Evolutionary conservation across 2,888 invertebrate genomes (phyloP).

Genomic region (Graphium colonna): DNA sequence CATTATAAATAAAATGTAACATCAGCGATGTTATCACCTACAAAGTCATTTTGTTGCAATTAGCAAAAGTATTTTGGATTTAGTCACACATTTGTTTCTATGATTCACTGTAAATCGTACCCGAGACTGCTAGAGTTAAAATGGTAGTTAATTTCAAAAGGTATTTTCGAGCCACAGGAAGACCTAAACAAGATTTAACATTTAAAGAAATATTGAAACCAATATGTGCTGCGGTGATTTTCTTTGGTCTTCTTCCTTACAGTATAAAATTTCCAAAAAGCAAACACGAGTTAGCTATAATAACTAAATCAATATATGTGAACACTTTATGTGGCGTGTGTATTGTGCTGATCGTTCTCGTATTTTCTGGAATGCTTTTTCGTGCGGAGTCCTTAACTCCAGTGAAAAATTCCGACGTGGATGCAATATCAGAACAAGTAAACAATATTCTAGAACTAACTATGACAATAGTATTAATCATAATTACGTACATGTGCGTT

Average conservation of each 20-base stretch:
- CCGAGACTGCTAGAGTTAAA: slow-evolving; percentile 1
- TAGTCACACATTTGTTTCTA: neutral
- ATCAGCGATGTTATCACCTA: neutral
- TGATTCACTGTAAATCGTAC: neutral
- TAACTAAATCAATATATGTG: slow-evolving; percentile 49
- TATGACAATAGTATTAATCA: slow-evolving; percentile 37
- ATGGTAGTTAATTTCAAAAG: slow-evolving; percentile 27
- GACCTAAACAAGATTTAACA: slow-evolving; percentile 17
- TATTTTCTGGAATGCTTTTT: slow-evolving; percentile 47
- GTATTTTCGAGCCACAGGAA: slow-evolving; percentile 8
- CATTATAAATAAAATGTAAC: neutral
- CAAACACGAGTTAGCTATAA: slow-evolving; percentile 34
- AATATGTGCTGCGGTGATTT: slow-evolving; percentile 30
- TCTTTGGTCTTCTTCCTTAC: slow-evolving; percentile 38
- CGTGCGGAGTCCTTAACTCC: slow-evolving; percentile 37
- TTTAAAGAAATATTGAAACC: slow-evolving; percentile 34
- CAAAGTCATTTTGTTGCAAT: neutral
- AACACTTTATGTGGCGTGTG: slow-evolving; percentile 48
- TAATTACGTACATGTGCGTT: slow-evolving; percentile 44
- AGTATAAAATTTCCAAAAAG: slow-evolving; percentile 32
- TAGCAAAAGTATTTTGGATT: slow-evolving; percentile 2
- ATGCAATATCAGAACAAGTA: slow-evolving; percentile 48
- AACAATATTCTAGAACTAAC: slow-evolving; percentile 57
- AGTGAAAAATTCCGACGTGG: slow-evolving; percentile 40
- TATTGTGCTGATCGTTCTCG: slow-evolving; percentile 36